Percentiles rank a stretch among this genome's conserved stretches.
These are phyloP conservation scores for Amitus sp. DNA, from an alignment of 2,888 invertebrate genomes.

Conservation along the genomic window DNA sequence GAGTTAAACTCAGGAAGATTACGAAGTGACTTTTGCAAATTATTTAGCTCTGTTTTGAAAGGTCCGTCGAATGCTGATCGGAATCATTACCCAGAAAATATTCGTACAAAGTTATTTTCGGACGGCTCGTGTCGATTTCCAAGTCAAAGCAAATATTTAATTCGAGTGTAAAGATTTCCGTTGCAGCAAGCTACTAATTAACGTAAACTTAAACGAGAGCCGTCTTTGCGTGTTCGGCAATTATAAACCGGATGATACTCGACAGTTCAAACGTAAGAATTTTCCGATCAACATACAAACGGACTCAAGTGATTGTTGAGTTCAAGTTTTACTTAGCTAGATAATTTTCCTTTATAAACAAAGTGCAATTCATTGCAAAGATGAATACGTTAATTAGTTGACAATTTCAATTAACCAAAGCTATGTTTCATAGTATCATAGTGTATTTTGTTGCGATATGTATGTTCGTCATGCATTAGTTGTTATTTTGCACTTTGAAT, in stretches of 20 bases:
- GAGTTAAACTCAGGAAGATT: constrained; percentile 10
- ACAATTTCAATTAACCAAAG: constrained; percentile 32
- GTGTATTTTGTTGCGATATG: constrained; percentile 27
- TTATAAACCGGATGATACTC: neutral
- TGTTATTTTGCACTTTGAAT: constrained; percentile 18
- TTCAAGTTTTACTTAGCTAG: constrained; percentile 56
- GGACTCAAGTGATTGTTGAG: constrained; percentile 53
- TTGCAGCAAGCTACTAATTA: neutral
- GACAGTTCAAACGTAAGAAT: neutral
- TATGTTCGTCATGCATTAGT: constrained; percentile 16
- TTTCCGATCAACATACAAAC: constrained; percentile 27
- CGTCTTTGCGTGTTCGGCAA: neutral
- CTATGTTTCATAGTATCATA: constrained; percentile 36
- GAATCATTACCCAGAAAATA: neutral
- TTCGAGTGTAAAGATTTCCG: neutral
- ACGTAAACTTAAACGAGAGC: neutral
- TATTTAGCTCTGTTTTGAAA: constrained; percentile 5
- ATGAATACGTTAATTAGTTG: constrained; percentile 40
- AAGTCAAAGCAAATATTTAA: neutral
- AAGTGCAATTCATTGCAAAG: constrained; percentile 24
- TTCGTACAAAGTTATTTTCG: no score
- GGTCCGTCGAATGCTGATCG: constrained; percentile 1
- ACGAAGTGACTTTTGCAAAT: constrained; percentile 6
- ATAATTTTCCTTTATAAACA: constrained; percentile 38
- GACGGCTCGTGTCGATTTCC: neutral